Base-by-base conservation (phyloP, 2,888 invertebrate species). In the Nemotelus pantherinus region DNA sequence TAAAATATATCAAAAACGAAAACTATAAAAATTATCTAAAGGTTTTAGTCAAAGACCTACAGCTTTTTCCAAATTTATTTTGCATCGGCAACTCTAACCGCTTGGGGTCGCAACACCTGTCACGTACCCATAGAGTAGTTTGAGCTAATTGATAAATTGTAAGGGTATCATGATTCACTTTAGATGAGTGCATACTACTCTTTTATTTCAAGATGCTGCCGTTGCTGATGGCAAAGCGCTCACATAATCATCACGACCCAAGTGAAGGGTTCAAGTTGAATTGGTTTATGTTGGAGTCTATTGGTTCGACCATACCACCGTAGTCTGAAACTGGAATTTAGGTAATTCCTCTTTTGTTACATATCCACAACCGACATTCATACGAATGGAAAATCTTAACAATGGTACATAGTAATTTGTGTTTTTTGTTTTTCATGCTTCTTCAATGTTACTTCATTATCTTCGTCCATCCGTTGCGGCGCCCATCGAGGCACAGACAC, bases 191-290 rank as follows among this genome's bases (percentile, higher is more conserved):
- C 5, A 57, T 47, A 44, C 25, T 58, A 45, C 58, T 57, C 43
- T 63, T 43, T 41, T 63, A 63, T 39, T n/a, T n/a, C 60, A 4
- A 41, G 60, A 60, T 60, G 60, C 41, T 25, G 25, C 9, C 7
- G 60, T 45, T 72, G 45, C 45, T 58, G 45, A 60, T 57, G 25
- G 25, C 25, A 25, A 25, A 25, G 25, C 25, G 25, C 1, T 25
- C 25, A 25, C 47, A 58, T 72, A 10, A 67, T 45, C n/a, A n/a
- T 10, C 25, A 70, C 44, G 44, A 45, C 7, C 5, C 41, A 74
- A 74, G 74, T 74, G 74, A 74, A 74, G 74, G 74, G 74, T 74
- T 63, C 41, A 50, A 60, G 60, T 48, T 74, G 43, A 50, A 74
- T 74, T n/a, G 44, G 44, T 71, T 9, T 41, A 41, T 44, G 57